Conservation (phyloP, 1,140 invertebrate species). For the Meloidogyne hapla region DNA sequence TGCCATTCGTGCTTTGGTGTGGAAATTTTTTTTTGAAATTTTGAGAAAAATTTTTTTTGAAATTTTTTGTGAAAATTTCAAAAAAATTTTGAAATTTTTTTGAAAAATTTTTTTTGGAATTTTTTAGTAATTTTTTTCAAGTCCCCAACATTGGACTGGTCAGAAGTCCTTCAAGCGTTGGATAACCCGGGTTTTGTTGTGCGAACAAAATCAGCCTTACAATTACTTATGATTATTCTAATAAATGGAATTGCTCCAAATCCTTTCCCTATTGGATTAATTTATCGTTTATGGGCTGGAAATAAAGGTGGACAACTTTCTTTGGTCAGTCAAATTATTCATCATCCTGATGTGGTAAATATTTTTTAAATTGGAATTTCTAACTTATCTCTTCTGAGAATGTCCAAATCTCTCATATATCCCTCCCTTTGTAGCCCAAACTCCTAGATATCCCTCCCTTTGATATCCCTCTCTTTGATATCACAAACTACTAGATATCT, state of each 20-base stretch:
- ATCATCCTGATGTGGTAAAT: constrained; percentile 75
- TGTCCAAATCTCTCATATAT: no score
- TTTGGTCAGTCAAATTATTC: constrained; percentile 78
- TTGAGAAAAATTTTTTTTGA: constrained; percentile 4
- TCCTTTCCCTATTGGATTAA: constrained; percentile 31
- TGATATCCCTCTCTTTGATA: no score
- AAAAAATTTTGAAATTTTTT: neutral
- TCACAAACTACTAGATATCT: no score
- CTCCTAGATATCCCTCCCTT: no score
- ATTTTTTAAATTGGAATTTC: no score
- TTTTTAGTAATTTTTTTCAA: constrained; percentile 21
- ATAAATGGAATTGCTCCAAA: constrained; percentile 22
- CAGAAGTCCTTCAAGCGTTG: constrained; percentile 82
- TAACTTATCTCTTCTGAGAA: no score
- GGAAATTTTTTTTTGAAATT: no score
- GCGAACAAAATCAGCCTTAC: constrained; percentile 79
- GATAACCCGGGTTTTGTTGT: constrained; percentile 82
- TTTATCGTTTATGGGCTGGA: constrained; percentile 34
- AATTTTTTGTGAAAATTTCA: constrained; percentile 2
- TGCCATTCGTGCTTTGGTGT: constrained; percentile 33
- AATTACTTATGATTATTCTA: constrained; percentile 52
- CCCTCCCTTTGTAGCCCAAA: no score
- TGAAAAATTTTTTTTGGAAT: constrained; percentile 1
- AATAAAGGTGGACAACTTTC: constrained; percentile 62
- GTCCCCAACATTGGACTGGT: constrained; percentile 68